Percentiles rank a stretch among this genome's conserved stretches.
These are phyloP conservation scores for Epinotia demarniana DNA, from an alignment of 2,888 invertebrate species.

Conservation along the genomic window DNA sequence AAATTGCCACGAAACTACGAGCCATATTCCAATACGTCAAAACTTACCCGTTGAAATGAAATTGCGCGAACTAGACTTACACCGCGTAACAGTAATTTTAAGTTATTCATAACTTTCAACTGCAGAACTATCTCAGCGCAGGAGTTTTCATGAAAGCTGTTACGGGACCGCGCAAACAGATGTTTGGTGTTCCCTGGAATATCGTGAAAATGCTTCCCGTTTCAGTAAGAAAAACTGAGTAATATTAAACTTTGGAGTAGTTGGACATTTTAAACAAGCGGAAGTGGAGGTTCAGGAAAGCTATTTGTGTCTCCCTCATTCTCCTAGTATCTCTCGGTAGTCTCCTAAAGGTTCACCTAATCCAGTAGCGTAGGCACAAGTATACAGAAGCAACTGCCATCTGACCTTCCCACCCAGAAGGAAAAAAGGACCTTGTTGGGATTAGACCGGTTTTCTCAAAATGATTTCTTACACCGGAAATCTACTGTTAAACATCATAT, in stretches of 20 bases:
- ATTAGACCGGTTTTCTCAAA: no score
- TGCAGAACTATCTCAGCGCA: conserved; percentile 39
- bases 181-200: conserved; percentile 24
- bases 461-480: no score
- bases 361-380: no score
- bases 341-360: no score
- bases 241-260: no score
- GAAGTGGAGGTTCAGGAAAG: background rate
- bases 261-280: background rate
- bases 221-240: background rate
- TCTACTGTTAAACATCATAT: no score
- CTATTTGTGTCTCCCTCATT: no score
- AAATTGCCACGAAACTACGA: background rate
- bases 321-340: no score
- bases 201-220: background rate
- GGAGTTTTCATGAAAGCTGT: conserved; percentile 36
- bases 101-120: conserved; percentile 45
- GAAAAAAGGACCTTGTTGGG: no score
- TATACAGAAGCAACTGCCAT: no score
- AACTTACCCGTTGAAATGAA: conserved; percentile 38
- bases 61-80: conserved; percentile 38
- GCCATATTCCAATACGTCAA: conserved; percentile 8
- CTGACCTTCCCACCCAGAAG: no score
- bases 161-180: conserved; percentile 26
- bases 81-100: conserved; percentile 43